A percentile compares a stretch with the other conserved stretches of the same genome.
These are phyloP conservation scores for Tenthredo amoena DNA, from an alignment of 2,888 invertebrate genomes.

Conservation along the genomic window DNA sequence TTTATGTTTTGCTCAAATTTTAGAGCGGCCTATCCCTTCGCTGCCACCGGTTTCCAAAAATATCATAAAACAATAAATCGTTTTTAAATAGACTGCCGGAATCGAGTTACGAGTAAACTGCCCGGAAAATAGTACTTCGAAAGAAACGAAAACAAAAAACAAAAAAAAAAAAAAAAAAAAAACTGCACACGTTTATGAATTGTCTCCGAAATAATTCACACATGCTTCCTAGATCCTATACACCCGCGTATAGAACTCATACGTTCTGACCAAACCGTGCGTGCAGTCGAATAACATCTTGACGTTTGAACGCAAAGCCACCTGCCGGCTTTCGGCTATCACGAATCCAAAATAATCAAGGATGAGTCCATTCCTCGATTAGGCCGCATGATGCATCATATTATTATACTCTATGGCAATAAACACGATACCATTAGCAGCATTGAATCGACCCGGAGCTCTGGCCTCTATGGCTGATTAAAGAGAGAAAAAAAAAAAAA, in stretches of 20 bases:
- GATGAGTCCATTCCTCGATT: constrained; percentile 68
- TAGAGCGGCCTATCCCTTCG: neutral
- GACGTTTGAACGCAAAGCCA: constrained; percentile 39
- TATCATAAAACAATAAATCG: constrained; percentile 42
- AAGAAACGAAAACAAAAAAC: too few relatives aligned
- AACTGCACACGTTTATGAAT: neutral
- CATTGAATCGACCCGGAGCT: constrained; percentile 65
- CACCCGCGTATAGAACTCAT: neutral
- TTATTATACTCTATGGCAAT: constrained; percentile 57
- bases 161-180: neutral
- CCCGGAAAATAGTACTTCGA: neutral
- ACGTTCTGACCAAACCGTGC: constrained; percentile 25
- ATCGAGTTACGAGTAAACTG: neutral
- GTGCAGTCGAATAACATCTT: constrained; percentile 31
- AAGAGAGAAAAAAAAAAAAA: neutral
- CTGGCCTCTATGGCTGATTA: neutral
- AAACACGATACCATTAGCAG: constrained; percentile 70
- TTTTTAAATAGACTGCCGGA: constrained; percentile 23
- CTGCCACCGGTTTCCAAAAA: constrained; percentile 16
- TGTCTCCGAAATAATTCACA: neutral
- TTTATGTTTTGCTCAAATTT: constrained; percentile 48
- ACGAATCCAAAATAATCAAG: constrained; percentile 64
- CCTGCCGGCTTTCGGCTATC: constrained; percentile 46
- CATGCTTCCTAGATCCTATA: neutral
- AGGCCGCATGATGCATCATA: constrained; percentile 72